These are phyloP conservation scores for Tragulus kanchil DNA, from an alignment of 2,113 vertebrate species.

Conservation along the genomic window DNA sequence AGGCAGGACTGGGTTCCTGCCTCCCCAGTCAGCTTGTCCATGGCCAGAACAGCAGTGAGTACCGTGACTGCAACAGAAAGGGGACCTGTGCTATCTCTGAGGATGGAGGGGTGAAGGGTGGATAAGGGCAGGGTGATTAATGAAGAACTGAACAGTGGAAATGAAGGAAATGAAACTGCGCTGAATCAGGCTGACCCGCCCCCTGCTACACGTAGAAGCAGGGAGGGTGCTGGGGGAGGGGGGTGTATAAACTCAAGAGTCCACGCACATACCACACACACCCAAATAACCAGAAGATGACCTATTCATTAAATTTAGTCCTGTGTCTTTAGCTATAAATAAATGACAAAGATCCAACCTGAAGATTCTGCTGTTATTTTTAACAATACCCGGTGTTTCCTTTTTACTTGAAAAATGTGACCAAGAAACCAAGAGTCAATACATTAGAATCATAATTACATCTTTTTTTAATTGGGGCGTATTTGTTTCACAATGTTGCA, in stretches of 20 bases:
- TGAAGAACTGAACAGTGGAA: not conserved
- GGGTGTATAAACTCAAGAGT: not conserved
- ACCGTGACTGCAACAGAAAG: not conserved
- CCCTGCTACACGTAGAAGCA: not conserved
- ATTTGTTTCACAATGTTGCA: too few relatives aligned
- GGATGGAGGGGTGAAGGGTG: not conserved
- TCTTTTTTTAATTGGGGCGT: not conserved
- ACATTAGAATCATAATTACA: not conserved
- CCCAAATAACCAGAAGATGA: not conserved
- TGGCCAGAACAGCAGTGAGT: not conserved
- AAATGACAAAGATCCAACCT: not conserved
- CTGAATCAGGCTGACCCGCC: not conserved
- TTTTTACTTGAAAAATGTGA: conserved; percentile 6
- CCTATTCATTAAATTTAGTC: not conserved
- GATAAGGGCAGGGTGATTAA: not conserved
- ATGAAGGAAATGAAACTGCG: not conserved
- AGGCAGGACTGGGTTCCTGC: not conserved
- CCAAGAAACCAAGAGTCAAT: not conserved
- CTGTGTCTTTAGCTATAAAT: not conserved
- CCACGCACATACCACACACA: not conserved
- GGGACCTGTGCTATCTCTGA: not conserved
- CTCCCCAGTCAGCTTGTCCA: not conserved
- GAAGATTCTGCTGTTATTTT: not conserved
- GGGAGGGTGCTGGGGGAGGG: not conserved
- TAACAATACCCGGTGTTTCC: not conserved